Base-by-base conservation (phyloP, 2,797 vertebrate genomes). In the Podarcis siculus region DNA sequence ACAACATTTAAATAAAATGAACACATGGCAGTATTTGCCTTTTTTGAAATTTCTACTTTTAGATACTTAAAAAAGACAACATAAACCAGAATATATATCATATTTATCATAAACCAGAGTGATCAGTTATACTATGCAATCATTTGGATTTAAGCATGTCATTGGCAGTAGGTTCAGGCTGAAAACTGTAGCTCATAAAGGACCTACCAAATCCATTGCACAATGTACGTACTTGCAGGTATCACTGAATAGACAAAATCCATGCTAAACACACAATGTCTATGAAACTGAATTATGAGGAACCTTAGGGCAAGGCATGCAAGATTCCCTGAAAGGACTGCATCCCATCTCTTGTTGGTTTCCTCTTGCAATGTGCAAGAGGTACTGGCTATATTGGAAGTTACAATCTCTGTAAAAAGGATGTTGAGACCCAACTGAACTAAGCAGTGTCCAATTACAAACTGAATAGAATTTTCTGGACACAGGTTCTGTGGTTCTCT, bases 1-100 rank as follows among this genome's bases (percentile, higher is more conserved):
- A 75, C 42, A 72, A 55, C 78, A 76, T 85, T 85, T 66, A 39
- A 73, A 37, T 23, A 72, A 85, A 67, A 88, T 42, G 64, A 76
- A 81, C 37, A 72, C 78, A 89, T 37, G 5, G 37, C 30, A 64
- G 19, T n/a, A n/a, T 61, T 82, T 32, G 79, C 64, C 21, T 82
- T 64, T 71, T 32, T 42, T 82, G 49, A 45, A 35, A 71, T 83
- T 35, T 82, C 84, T 67, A 49, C 45, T 83, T 32, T 67, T 42
- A 67, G 35, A 19, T 30, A 42, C 42, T 55, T 71, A 37, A 58
- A 39, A 58, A 58, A 21, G 35, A 78, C 13, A 9, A 78, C 58
- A 67, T 35, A 23, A 69, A 69, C 27, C 8, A 55, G 49, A 55
- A 13, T 55, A 15, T 15, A 55, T 55, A 55, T 55, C 49, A 45